Percentiles rank a stretch among this genome's conserved stretches.
phyloP scores from a whole-genome alignment of 1,140 invertebrate genomes.

The Parapsyche elsis region DNA sequence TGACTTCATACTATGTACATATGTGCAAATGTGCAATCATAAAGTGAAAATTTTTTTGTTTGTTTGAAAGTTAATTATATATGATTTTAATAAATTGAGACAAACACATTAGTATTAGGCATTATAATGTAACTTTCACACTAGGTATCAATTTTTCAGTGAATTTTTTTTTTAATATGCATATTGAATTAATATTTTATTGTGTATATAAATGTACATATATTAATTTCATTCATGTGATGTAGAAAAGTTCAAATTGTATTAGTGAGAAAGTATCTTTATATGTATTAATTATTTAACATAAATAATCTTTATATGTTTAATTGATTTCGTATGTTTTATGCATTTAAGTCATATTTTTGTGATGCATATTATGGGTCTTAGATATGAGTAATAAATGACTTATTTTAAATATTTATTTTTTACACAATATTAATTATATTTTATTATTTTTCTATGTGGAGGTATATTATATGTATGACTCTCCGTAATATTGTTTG shows the following conservation, averaged over 20 bases:
- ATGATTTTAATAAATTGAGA: too few species aligned
- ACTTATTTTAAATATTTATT: background rate
- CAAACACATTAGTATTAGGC: too few species aligned
- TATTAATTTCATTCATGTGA: slow-evolving; percentile 6
- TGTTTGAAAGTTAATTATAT: too few species aligned
- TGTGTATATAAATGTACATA: background rate
- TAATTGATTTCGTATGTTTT: background rate
- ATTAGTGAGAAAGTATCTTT: background rate
- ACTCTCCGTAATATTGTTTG: background rate
- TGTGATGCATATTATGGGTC: slow-evolving; percentile 13
- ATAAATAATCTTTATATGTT: background rate
- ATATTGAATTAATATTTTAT: too few species aligned
- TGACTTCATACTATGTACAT: too few species aligned
- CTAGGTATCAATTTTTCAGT: too few species aligned
- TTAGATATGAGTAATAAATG: background rate
- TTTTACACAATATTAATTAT: background rate
- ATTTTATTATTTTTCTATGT: background rate
- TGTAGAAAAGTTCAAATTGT: slow-evolving; percentile 20
- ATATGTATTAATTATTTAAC: background rate
- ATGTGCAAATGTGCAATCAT: too few species aligned
- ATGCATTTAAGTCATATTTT: slow-evolving; percentile 1
- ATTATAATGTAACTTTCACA: too few species aligned
- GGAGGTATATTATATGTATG: background rate
- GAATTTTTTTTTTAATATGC: too few species aligned
- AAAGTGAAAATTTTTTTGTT: too few species aligned